Evolutionary conservation across 2,888 invertebrate species (phyloP).

Genomic region (Thymelicus acteon): DNA sequence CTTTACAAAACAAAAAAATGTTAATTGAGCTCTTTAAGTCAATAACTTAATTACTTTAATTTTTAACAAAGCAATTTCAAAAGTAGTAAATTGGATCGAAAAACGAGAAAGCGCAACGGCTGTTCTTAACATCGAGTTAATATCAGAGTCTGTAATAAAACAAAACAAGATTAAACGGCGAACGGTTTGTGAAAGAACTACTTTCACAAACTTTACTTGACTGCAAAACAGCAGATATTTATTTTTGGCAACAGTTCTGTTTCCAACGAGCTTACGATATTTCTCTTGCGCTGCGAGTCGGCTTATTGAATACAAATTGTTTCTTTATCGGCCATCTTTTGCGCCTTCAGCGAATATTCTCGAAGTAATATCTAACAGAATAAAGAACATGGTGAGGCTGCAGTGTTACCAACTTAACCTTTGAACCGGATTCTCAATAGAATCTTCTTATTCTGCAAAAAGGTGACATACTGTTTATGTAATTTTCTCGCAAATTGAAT

Average conservation of each 20-base stretch:
- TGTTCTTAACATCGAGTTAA: too few relatives aligned
- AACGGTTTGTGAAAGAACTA: too few relatives aligned
- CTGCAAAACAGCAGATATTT: constrained; percentile 10
- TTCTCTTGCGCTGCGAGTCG: constrained; percentile 42
- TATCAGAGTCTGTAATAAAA: background rate
- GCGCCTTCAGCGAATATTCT: constrained; percentile 44
- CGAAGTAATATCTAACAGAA: constrained; percentile 30
- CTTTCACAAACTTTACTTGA: background rate
- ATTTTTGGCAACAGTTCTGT: constrained; percentile 33
- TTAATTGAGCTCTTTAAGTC: too few relatives aligned
- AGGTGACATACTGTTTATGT: too few relatives aligned
- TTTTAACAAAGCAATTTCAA: too few relatives aligned
- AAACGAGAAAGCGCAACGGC: too few relatives aligned
- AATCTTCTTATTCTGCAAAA: too few relatives aligned
- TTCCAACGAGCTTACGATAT: constrained; percentile 41
- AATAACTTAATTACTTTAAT: too few relatives aligned
- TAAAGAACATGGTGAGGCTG: constrained; percentile 15
- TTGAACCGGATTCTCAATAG: background rate
- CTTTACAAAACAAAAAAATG: too few relatives aligned
- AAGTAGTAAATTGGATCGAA: too few relatives aligned
- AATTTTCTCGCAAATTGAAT: too few relatives aligned
- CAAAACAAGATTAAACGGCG: background rate
- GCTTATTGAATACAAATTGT: constrained; percentile 81
- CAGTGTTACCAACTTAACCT: constrained; percentile 8
- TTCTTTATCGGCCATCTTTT: constrained; percentile 69